Conservation (phyloP, 2,888 invertebrate species). For the Incurvaria masculella region DNA sequence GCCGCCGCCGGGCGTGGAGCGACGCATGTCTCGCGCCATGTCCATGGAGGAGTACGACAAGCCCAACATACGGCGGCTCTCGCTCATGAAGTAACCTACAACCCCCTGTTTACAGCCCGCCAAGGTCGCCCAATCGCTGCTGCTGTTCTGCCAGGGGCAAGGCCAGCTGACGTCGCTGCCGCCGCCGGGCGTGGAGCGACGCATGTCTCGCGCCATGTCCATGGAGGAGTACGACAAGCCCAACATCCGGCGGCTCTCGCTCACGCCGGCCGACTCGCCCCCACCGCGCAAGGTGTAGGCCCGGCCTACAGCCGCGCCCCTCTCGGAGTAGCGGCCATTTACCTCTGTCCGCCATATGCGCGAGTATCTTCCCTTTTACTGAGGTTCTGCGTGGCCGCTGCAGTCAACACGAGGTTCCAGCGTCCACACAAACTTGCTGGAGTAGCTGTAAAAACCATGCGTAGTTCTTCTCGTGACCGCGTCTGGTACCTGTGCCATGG, state of each 20-base stretch:
- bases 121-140: conserved; percentile 80
- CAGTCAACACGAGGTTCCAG: too few relatives aligned
- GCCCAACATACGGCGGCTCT: conserved; percentile 72
- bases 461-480: too few relatives aligned
- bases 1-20: conserved; percentile 76
- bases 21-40: conserved; percentile 66
- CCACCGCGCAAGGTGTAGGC: conserved; percentile 37
- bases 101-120: conserved; percentile 62
- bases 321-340: not conserved
- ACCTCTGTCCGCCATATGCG: too few relatives aligned
- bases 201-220: conserved; percentile 66
- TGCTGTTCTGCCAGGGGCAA: conserved; percentile 87
- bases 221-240: conserved; percentile 84
- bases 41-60: conserved; percentile 83
- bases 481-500: too few relatives aligned
- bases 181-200: conserved; percentile 75
- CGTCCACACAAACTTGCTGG: too few relatives aligned
- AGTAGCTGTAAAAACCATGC: too few relatives aligned
- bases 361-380: too few relatives aligned
- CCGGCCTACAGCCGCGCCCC: not conserved
- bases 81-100: too few relatives aligned
- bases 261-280: conserved; percentile 49
- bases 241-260: conserved; percentile 70
- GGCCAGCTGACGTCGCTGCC: conserved; percentile 78
- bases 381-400: too few relatives aligned